These are phyloP conservation scores for Dendrophyllia cribrosa DNA, from an alignment of 64 coral and sea anemone genomes.

Conservation along the genomic window DNA sequence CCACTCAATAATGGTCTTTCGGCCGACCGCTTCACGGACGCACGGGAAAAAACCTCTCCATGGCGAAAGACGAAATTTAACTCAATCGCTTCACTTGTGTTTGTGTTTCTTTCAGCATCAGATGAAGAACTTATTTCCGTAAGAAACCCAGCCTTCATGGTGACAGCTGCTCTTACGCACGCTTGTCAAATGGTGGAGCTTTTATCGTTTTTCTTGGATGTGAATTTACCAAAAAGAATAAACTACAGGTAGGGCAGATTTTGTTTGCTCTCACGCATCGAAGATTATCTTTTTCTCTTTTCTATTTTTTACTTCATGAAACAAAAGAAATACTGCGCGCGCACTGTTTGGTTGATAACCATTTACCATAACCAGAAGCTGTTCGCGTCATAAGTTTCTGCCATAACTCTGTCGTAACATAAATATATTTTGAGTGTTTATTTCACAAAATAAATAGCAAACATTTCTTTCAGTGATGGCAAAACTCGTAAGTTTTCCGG, in stretches of 20 bases:
- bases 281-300: background rate
- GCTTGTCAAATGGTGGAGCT: conserved; percentile 84
- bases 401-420: too few relatives aligned
- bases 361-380: too few relatives aligned
- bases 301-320: background rate
- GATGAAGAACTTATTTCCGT: conserved; percentile 74
- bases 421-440: too few relatives aligned
- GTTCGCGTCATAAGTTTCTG: too few relatives aligned
- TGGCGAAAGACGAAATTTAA: background rate
- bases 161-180: conserved; percentile 84
- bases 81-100: background rate
- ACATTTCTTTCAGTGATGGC: too few relatives aligned
- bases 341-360: too few relatives aligned
- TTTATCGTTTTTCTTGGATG: conserved; percentile 83
- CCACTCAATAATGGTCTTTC: too few relatives aligned
- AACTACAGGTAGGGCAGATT: conserved; percentile 79
- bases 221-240: conserved; percentile 90
- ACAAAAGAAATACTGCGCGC: too few relatives aligned
- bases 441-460: too few relatives aligned
- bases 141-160: conserved; percentile 83
- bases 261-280: background rate
- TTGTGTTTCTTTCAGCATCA: conserved; percentile 3
- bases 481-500: too few relatives aligned
- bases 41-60: too few relatives aligned
- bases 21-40: too few relatives aligned